Conservation (phyloP, 2,888 invertebrate species). For the Monochamus alternatus region DNA sequence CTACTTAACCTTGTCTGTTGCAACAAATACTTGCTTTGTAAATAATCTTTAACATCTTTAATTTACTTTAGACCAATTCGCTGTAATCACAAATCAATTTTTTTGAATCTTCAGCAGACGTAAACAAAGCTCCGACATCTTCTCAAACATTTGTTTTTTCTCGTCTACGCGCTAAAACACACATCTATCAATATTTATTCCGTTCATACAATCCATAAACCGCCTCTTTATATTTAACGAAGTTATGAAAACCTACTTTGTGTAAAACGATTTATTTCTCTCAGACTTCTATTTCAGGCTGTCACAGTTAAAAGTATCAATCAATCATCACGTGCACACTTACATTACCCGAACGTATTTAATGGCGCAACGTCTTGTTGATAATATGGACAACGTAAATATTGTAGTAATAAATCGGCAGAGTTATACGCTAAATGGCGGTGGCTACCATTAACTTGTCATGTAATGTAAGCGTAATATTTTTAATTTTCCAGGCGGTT, state of each 20-base stretch:
- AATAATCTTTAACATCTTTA: too few species aligned
- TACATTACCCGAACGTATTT: constrained; percentile 33
- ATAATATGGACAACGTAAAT: constrained; percentile 41
- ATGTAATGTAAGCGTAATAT: constrained; percentile 43
- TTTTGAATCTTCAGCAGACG: too few species aligned
- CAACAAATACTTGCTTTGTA: too few species aligned
- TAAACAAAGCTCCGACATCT: too few species aligned
- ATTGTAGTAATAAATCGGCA: constrained; percentile 42
- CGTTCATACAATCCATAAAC: constrained; percentile 9
- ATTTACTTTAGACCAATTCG: too few species aligned
- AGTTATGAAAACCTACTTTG: constrained; percentile 23
- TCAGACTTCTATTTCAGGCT: constrained; percentile 23
- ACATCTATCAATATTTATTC: constrained; percentile 22
- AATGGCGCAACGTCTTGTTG: constrained; percentile 35
- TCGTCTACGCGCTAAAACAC: background rate
- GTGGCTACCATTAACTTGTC: constrained; percentile 43
- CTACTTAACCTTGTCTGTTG: too few species aligned
- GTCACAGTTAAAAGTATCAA: constrained; percentile 36
- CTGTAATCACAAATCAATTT: too few species aligned
- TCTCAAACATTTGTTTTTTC: too few species aligned
- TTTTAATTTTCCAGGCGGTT: constrained; percentile 43
- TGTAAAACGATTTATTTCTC: constrained; percentile 8
- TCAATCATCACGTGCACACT: constrained; percentile 37
- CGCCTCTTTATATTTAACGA: background rate
- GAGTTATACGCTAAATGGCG: constrained; percentile 38